These are phyloP conservation scores for Mesopsocus fuscifrons DNA, from an alignment of 2,888 invertebrate genomes.

Conservation along the genomic window DNA sequence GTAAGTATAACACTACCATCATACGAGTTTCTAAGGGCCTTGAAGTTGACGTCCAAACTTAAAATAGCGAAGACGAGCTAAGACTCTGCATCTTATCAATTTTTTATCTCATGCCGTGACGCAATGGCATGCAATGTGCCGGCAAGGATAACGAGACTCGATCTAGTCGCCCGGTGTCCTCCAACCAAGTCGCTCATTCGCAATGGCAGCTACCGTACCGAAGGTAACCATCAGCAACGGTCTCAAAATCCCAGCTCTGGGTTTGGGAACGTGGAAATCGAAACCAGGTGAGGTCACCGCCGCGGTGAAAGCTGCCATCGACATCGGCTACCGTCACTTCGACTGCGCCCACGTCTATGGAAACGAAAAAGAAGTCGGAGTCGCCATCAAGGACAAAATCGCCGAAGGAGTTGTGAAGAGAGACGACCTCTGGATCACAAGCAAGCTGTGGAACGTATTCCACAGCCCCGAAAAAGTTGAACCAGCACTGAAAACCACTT, in stretches of 20 bases:
- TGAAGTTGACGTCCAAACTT: no score
- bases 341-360: constrained; percentile 54
- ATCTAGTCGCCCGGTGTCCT: no score
- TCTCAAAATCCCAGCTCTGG: constrained; percentile 23
- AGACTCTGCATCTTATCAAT: no score
- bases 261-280: constrained; percentile 31
- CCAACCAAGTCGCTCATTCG: no score
- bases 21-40: no score
- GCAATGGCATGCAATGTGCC: no score
- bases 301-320: constrained; percentile 50
- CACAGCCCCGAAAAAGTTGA: constrained; percentile 62
- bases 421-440: constrained; percentile 48
- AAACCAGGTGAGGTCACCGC: constrained; percentile 42
- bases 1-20: no score
- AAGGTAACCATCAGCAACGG: constrained; percentile 23
- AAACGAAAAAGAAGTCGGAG: constrained; percentile 51
- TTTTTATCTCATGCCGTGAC: no score
- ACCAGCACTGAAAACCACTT: constrained; percentile 40
- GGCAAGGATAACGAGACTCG: no score
- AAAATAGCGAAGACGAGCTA: no score
- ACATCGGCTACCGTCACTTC: constrained; percentile 55
- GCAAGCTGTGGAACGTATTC: constrained; percentile 68
- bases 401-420: constrained; percentile 42
- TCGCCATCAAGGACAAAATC: constrained; percentile 39
- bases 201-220: constrained; percentile 17